Evolutionary conservation across 2,113 vertebrate genomes (phyloP).

Genomic region (Eira barbara): DNA sequence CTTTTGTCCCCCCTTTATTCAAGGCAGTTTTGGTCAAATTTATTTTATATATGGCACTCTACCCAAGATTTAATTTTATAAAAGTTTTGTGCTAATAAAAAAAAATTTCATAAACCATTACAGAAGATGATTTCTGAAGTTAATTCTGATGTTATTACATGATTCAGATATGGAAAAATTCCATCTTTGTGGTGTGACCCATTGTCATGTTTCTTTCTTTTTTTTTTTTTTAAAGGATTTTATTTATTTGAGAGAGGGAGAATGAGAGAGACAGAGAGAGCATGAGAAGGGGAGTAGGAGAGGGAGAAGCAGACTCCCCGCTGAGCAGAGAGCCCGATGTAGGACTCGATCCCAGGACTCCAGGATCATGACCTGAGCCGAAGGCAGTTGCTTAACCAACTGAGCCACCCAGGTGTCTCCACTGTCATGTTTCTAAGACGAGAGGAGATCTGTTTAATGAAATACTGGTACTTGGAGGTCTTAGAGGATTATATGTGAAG

Average conservation of each 20-base stretch:
- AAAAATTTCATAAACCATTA: not conserved
- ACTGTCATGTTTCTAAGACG: not conserved
- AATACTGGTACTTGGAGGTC: not conserved
- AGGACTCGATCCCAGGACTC: too few relatives aligned
- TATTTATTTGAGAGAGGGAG: too few relatives aligned
- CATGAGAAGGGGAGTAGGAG: too few relatives aligned
- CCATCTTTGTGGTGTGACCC: not conserved
- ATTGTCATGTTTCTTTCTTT: not conserved
- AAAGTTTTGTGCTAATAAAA: not conserved
- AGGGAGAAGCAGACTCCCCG: too few relatives aligned
- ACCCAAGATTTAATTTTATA: not conserved
- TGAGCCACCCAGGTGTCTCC: too few relatives aligned
- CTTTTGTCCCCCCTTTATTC: not conserved
- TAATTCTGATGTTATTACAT: not conserved
- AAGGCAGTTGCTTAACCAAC: too few relatives aligned
- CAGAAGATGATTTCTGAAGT: not conserved
- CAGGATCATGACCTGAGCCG: too few relatives aligned
- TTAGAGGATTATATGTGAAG: not conserved
- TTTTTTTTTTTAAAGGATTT: too few relatives aligned
- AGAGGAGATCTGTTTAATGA: not conserved
- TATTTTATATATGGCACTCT: not conserved
- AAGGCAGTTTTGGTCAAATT: not conserved
- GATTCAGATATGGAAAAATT: not conserved
- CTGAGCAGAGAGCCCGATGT: too few relatives aligned
- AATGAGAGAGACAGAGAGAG: too few relatives aligned